These are phyloP conservation scores for Coregonus suidteri DNA, from an alignment of 2,797 vertebrate genomes.

Conservation along the genomic window DNA sequence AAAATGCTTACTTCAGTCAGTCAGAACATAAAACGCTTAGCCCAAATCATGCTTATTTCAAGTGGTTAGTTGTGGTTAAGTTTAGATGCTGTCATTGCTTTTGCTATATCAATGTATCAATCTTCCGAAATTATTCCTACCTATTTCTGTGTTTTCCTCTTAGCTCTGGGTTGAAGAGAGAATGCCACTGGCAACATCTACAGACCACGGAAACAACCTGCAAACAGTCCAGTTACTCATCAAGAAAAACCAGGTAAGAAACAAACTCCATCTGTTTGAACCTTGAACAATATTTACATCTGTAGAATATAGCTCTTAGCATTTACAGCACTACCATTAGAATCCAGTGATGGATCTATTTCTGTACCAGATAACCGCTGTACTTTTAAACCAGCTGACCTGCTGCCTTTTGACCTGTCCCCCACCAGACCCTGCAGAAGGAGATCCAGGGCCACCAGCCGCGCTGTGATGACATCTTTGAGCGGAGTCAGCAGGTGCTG, in stretches of 20 bases:
- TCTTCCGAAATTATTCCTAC: not conserved
- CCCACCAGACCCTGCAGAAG: conserved; percentile 90
- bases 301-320: not conserved
- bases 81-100: not conserved
- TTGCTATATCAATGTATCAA: not conserved
- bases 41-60: not conserved
- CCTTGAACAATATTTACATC: not conserved
- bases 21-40: not conserved
- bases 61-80: not conserved
- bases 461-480: conserved; percentile 94
- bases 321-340: not conserved
- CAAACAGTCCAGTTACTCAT: conserved; percentile 97
- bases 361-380: not conserved
- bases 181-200: conserved; percentile 92
- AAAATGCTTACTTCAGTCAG: not conserved
- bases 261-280: conserved; percentile 24
- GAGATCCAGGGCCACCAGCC: conserved; percentile 97
- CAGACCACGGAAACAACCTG: conserved; percentile 95
- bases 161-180: conserved; percentile 97
- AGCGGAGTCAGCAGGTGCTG: conserved; percentile 88
- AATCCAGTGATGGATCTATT: not conserved
- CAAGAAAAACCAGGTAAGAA: conserved; percentile 94
- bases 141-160: not conserved
- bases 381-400: not conserved
- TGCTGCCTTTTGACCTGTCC: not conserved